Evolutionary conservation across 2,888 invertebrate species (phyloP).

Genomic region (Cryptops parisi): DNA sequence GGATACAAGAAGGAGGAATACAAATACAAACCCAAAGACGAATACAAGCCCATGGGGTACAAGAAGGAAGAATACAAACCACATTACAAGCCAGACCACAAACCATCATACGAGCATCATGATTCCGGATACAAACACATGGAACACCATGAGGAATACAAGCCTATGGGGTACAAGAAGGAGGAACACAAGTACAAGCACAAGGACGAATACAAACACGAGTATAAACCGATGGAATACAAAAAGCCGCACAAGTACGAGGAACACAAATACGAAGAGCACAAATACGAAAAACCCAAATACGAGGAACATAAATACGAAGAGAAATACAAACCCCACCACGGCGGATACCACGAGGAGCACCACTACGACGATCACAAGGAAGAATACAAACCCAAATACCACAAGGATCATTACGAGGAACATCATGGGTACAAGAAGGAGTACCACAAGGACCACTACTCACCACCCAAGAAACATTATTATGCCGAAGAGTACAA

Average conservation of each 20-base stretch:
- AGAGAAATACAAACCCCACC: constrained; percentile 1
- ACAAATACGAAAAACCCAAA: neutral
- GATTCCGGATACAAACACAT: too few relatives aligned
- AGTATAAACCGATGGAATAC: constrained; percentile 5
- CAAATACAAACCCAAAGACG: constrained; percentile 4
- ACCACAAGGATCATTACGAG: neutral
- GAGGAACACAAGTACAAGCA: constrained; percentile 1
- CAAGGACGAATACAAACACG: constrained; percentile 7
- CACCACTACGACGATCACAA: constrained; percentile 2
- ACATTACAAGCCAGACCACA: constrained; percentile 5
- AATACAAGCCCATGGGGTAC: constrained; percentile 7
- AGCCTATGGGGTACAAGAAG: neutral
- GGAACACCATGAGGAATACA: constrained; percentile 3
- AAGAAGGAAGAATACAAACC: constrained; percentile 8
- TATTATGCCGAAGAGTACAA: neutral
- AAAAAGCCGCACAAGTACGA: neutral
- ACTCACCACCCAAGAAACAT: too few relatives aligned
- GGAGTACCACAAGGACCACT: neutral
- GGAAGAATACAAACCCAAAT: neutral
- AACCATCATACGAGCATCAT: neutral
- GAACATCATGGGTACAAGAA: neutral
- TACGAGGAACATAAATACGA: neutral
- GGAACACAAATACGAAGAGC: constrained; percentile 3
- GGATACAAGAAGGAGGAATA: constrained; percentile 6
- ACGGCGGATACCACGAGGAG: neutral